Conservation (phyloP, 2,797 vertebrate species). For the Champsocephalus gunnari region DNA sequence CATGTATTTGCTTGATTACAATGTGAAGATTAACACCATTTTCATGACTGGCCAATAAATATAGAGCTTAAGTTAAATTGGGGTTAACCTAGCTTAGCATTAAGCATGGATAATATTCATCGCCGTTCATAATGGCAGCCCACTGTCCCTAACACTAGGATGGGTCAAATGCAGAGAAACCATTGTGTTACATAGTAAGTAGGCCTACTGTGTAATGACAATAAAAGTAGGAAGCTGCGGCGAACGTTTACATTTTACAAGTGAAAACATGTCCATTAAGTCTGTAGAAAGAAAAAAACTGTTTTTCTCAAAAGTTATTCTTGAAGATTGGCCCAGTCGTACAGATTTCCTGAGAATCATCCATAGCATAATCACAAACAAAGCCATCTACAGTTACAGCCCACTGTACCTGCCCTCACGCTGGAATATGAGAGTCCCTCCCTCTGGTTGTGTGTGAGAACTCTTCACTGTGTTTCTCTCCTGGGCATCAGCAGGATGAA, state of each 20-base stretch:
- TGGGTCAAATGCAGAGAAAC: too few relatives aligned
- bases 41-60: too few relatives aligned
- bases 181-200: too few relatives aligned
- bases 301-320: too few relatives aligned
- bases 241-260: not conserved
- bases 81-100: not conserved
- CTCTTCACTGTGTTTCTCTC: conserved; percentile 64
- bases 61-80: not conserved
- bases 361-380: conserved; percentile 47
- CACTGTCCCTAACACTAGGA: too few relatives aligned
- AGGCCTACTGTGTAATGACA: too few relatives aligned
- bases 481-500: conserved; percentile 64
- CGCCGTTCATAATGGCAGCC: too few relatives aligned
- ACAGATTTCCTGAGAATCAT: conserved; percentile 55
- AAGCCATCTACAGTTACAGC: conserved; percentile 74
- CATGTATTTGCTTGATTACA: not conserved
- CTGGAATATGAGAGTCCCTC: conserved; percentile 72
- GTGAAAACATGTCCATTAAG: not conserved
- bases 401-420: conserved; percentile 55
- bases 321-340: not conserved
- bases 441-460: conserved; percentile 52
- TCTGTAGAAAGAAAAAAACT: not conserved
- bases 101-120: not conserved
- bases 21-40: not conserved
- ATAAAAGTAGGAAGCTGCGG: not conserved